Conservation (phyloP, 2,113 vertebrate genomes). For the Pelecanus crispus region DNA sequence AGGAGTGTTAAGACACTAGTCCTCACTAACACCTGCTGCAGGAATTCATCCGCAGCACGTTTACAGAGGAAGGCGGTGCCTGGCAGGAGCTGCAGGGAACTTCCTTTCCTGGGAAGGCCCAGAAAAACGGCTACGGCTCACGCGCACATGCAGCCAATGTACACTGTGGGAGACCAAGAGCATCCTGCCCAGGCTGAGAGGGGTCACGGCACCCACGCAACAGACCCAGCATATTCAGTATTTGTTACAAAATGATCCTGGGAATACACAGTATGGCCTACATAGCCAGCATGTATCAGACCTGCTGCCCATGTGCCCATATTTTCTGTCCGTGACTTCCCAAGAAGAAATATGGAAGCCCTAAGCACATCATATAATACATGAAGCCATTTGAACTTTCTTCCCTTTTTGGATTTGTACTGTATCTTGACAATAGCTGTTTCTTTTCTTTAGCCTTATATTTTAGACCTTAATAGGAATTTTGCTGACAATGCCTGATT, state of each 20-base stretch:
- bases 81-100: background rate
- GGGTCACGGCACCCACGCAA: rapidly evolving
- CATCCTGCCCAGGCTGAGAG: background rate
- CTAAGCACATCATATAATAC: background rate
- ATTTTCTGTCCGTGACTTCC: background rate
- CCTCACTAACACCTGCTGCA: background rate
- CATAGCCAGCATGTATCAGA: background rate
- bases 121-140: background rate
- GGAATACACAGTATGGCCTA: background rate
- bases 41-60: background rate
- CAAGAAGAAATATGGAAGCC: background rate
- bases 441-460: background rate
- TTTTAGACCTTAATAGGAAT: background rate
- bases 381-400: background rate
- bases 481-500: background rate
- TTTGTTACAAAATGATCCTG: background rate
- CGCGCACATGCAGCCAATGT: rapidly evolving
- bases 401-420: background rate
- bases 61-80: background rate
- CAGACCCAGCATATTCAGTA: background rate
- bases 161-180: background rate
- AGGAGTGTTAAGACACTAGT: background rate
- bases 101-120: background rate
- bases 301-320: background rate
- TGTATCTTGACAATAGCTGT: background rate